Conservation (phyloP, 1,140 invertebrate species). For the Drosophila ogumai region DNA sequence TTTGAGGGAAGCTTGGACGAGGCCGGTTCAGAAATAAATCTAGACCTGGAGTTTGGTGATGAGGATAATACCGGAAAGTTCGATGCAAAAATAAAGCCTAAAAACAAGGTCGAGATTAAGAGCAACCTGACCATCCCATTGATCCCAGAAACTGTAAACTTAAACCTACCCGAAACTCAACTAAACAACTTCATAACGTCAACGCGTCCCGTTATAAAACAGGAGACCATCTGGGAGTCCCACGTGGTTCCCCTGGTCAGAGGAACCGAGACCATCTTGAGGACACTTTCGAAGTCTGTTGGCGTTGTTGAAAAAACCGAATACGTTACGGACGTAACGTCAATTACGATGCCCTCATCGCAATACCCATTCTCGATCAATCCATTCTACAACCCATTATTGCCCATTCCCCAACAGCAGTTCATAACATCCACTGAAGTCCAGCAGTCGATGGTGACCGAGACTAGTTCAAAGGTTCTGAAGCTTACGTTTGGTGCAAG, state of each 20-base stretch:
- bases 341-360: slow-evolving; percentile 87
- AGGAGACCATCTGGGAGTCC: slow-evolving; percentile 92
- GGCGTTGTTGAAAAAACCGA: slow-evolving; percentile 91
- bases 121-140: slow-evolving; percentile 42
- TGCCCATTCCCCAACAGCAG: slow-evolving; percentile 87
- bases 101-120: slow-evolving; percentile 47
- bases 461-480: slow-evolving; percentile 92
- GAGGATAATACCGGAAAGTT: slow-evolving; percentile 89
- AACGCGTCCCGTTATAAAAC: slow-evolving; percentile 90
- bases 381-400: slow-evolving; percentile 85
- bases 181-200: slow-evolving; percentile 88
- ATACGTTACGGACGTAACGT: slow-evolving; percentile 90
- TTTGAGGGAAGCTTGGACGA: slow-evolving; percentile 94
- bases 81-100: slow-evolving; percentile 85
- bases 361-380: slow-evolving; percentile 85
- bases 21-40: slow-evolving; percentile 93
- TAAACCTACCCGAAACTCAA: slow-evolving; percentile 25
- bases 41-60: slow-evolving; percentile 93
- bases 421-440: slow-evolving; percentile 93
- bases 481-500: slow-evolving; percentile 95
- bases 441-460: slow-evolving; percentile 91
- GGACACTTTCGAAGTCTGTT: slow-evolving; percentile 91
- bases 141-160: slow-evolving; percentile 24
- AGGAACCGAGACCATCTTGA: slow-evolving; percentile 90
- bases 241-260: slow-evolving; percentile 92